A percentile compares a stretch with the other conserved stretches of the same genome.
These are phyloP conservation scores for Anolis carolinensis DNA, from an alignment of 2,113 vertebrate species.

Conservation along the genomic window DNA sequence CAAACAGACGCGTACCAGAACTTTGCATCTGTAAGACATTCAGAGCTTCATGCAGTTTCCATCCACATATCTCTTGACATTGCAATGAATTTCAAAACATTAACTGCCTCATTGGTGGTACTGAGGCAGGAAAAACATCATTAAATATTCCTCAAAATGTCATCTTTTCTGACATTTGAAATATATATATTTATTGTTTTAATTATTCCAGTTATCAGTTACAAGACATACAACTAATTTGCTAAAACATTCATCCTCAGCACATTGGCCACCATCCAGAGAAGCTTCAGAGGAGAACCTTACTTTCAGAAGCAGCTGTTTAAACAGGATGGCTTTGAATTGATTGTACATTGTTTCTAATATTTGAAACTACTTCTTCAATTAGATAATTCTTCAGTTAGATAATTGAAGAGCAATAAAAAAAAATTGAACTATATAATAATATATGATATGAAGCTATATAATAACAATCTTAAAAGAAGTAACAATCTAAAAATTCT, in stretches of 20 bases:
- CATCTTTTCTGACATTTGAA: constrained; percentile 5
- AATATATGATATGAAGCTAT: neutral
- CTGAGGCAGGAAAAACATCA: neutral
- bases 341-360: neutral
- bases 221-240: neutral
- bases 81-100: neutral
- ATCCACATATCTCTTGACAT: neutral
- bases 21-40: neutral
- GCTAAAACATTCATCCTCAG: neutral
- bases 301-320: neutral
- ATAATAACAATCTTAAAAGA: neutral
- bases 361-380: neutral
- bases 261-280: neutral
- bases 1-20: neutral
- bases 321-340: neutral
- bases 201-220: constrained; percentile 9
- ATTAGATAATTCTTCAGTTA: neutral
- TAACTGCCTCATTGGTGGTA: neutral
- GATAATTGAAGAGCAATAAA: neutral
- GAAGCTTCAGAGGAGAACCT: neutral
- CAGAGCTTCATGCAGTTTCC: neutral
- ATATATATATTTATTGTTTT: constrained; percentile 7
- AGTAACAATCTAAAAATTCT: neutral
- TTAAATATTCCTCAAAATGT: neutral
- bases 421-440: neutral